phyloP scores from a whole-genome alignment of 2,888 invertebrate species.

The Andrena minutula region DNA sequence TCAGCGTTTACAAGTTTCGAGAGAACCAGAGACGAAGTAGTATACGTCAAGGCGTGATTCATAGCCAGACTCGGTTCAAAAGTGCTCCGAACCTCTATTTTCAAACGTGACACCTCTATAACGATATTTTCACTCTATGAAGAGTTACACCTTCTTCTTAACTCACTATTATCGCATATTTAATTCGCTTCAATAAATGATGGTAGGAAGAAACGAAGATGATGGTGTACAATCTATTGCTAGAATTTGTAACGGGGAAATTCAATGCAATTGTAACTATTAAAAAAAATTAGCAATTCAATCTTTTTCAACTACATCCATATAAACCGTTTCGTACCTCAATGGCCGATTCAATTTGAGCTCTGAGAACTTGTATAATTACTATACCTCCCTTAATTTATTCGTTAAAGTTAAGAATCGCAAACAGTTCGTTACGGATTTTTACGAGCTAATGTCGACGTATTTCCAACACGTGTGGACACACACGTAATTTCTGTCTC shows the following conservation, averaged over 20 bases:
- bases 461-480: background rate
- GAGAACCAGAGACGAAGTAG: slow-evolving; percentile 9
- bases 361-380: too few relatives aligned
- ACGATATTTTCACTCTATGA: too few relatives aligned
- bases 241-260: too few relatives aligned
- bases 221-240: too few relatives aligned
- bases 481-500: background rate
- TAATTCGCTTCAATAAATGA: too few relatives aligned
- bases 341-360: too few relatives aligned
- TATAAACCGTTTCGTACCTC: too few relatives aligned
- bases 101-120: background rate
- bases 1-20: background rate
- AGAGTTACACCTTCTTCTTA: too few relatives aligned
- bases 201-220: too few relatives aligned
- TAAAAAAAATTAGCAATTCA: background rate
- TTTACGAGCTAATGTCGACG: background rate
- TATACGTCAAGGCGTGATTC: slow-evolving; percentile 8
- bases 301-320: background rate
- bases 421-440: too few relatives aligned
- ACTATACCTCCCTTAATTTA: too few relatives aligned
- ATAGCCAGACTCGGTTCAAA: slow-evolving; percentile 8
- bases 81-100: background rate
- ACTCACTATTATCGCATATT: too few relatives aligned
- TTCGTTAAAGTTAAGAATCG: background rate
- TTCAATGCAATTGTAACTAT: background rate